Base-by-base conservation (phyloP, 2,113 vertebrate genomes). In the Uropsilus gracilis region DNA sequence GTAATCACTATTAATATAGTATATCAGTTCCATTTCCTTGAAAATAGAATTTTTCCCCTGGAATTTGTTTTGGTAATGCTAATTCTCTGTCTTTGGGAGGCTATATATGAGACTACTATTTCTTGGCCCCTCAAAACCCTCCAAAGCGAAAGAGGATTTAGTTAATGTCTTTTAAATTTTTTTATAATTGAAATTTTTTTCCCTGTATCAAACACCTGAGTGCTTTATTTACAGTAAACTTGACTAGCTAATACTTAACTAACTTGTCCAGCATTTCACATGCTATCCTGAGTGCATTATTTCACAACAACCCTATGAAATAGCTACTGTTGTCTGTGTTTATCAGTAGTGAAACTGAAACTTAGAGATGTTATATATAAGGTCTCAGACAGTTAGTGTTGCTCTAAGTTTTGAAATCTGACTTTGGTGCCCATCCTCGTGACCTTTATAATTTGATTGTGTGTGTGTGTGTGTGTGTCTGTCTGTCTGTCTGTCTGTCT, bases 161-260 rank as follows among this genome's bases (percentile, higher is more conserved):
- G 16, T 30, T 90, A 7, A 61, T 95, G 4, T 78, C 59, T 92
- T 88, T 84, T 14, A 37, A 42, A 14, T 55, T 72, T 78, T 82
- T 72, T 95, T 80, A 42, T 71, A 90, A 78, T 48, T 80, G 28
- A 78, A 90, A 94, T 30, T 80, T 92, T 80, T 59, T 73, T 88
- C 59, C 68, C 13, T 68, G 14, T 96, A 26, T 32, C 28, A 55
- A 46, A 95, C 9, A 46, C 17, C 30, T 48, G 46, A 69, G 12
- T 77, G 6, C 28, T 84, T 92, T 91, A 53, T 39, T n/a, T 86
- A 69, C 9, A 77, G 8, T 86, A 66, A 69, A 26, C 37, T 39
- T 6, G 22, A 39, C 20, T 39, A 17, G 59, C 34, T 39, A 30
- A 81, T 24, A 37, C 8, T 53, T 42, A 44, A 10, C 34, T 69